Conservation (phyloP, 2,888 invertebrate genomes). For the Gortyna flavago region DNA sequence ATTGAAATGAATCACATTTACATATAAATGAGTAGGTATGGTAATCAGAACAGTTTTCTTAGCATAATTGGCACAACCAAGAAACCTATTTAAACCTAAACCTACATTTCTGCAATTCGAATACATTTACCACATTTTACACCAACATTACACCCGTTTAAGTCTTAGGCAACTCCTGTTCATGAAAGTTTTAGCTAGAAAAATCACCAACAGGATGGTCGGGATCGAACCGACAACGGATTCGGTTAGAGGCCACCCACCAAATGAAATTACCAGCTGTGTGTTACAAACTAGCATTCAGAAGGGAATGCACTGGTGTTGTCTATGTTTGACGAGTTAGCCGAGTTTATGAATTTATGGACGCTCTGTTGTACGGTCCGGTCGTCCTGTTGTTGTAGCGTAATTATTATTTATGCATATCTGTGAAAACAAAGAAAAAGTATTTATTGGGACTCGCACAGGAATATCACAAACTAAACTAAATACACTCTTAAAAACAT, state of each 20-base stretch:
- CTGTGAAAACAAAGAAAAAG: neutral
- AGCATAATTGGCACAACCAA: neutral
- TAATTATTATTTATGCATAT: neutral
- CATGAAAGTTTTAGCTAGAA: constrained; percentile 31
- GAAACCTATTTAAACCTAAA: neutral
- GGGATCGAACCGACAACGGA: constrained; percentile 16
- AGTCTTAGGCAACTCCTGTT: neutral
- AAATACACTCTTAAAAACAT: neutral
- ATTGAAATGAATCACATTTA: neutral
- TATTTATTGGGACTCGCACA: neutral
- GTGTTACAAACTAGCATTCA: constrained; percentile 17
- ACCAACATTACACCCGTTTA: constrained; percentile 4
- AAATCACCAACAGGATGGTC: constrained; percentile 42
- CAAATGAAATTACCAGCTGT: constrained; percentile 45
- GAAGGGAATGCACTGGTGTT: constrained; percentile 7
- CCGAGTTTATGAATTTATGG: neutral
- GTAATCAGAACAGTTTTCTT: neutral
- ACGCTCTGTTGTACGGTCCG: neutral
- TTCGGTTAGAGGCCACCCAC: constrained; percentile 27
- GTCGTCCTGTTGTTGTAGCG: neutral
- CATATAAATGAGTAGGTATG: neutral
- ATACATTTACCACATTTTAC: neutral
- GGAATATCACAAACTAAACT: neutral
- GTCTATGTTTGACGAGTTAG: constrained; percentile 9
- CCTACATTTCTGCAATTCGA: neutral